Base-by-base conservation (phyloP, 2,888 invertebrate species). In the Dryococelus australis region DNA sequence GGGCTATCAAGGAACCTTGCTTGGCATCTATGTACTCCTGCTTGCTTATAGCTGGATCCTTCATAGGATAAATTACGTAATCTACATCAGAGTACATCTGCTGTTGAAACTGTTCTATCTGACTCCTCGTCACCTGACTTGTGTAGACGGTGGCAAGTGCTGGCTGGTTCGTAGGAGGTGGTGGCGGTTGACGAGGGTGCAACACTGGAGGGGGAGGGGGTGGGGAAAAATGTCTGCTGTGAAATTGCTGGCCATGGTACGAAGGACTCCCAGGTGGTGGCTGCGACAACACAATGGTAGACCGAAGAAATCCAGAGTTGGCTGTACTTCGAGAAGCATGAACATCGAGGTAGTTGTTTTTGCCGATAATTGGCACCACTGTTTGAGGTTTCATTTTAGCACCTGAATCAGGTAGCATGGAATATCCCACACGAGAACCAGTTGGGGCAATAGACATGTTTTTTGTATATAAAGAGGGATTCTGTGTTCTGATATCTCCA, bases 11-110 rank as follows among this genome's bases (percentile, higher is more conserved):
- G 79, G 96, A 96, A 0, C 97, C 96, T 91, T 97, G 95, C 92
- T 98, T 98, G 86, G 97, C 97, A 91, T 98, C 98, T 90, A 97
- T 94, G 92, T 98, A 98, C 91, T 98, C 98, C 92, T 98, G 98
- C 91, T 97, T 97, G 89, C 97, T 97, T 84, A 98, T 95, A 0
- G 97, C 96, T 16, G 98, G 97, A 92, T 98, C 98, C 92, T 97
- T 97, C 89, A 97, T 92, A 0, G 98, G 98, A 91, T 97, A 98
- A 92, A 98, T 97, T 12, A 98, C 98, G 91, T 97, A 98, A 92
- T 98, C 98, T 5, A 97, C 97, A 91, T 98, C 98, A 88, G 98
- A 98, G 91, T 97, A 97, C 87, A 98, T 94, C 91, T 98, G 98
- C 91, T 97, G 97, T 90, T 97, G 97, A 91, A 97, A 98, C 91